A percentile compares a stretch with the other conserved stretches of the same genome.
phyloP scores from a whole-genome alignment of 2,113 vertebrate genomes.

The Diglossa brunneiventris region DNA sequence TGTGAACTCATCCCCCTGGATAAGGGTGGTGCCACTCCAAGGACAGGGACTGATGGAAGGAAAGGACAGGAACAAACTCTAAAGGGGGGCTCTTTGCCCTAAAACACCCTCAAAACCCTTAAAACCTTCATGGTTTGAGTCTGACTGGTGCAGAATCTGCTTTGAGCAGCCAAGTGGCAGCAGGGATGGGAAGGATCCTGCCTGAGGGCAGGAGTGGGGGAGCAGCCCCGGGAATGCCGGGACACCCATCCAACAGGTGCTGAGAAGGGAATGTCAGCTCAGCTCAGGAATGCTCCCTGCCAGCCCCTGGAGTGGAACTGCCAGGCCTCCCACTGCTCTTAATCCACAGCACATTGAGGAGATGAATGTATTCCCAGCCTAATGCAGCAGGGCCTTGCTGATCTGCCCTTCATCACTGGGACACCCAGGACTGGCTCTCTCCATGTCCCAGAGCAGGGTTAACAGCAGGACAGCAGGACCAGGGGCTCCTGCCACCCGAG shows the following conservation, averaged over 20 bases:
- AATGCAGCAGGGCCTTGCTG: conserved; percentile 9
- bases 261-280: not conserved
- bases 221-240: fast-evolving
- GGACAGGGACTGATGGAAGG: not conserved
- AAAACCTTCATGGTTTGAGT: fast-evolving
- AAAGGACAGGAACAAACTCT: not conserved
- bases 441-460: not conserved
- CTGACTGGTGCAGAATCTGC: not conserved
- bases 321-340: conserved; percentile 34
- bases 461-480: not conserved
- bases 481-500: not conserved
- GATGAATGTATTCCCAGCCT: conserved; percentile 31
- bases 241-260: not conserved
- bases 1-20: not conserved
- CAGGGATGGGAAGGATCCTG: not conserved
- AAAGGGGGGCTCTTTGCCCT: not conserved
- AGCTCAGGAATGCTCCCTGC: not conserved
- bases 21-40: not conserved
- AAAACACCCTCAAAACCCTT: not conserved
- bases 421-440: not conserved
- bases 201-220: not conserved
- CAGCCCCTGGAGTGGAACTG: not conserved
- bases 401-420: conserved; percentile 31
- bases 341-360: conserved; percentile 23
- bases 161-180: not conserved